These are phyloP conservation scores for Thymallus thymallus DNA, from an alignment of 2,113 vertebrate species.

Conservation along the genomic window DNA sequence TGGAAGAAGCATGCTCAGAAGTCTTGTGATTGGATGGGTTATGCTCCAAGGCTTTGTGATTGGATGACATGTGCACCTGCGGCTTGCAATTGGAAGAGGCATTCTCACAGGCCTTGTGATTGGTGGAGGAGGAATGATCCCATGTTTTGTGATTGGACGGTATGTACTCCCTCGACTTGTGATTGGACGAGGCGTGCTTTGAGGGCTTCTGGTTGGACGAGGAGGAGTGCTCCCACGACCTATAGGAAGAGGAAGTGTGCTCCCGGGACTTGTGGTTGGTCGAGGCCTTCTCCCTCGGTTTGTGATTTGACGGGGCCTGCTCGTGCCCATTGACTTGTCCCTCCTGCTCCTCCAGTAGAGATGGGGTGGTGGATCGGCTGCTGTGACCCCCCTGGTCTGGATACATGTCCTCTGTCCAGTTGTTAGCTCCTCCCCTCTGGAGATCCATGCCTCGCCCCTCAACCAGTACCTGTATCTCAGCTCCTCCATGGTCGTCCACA, in stretches of 20 bases:
- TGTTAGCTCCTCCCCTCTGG: slow-evolving; percentile 76
- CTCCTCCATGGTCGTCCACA: slow-evolving; percentile 84
- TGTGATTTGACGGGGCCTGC: slow-evolving; percentile 85
- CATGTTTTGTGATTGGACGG: slow-evolving; percentile 77
- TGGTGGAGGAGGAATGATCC: slow-evolving; percentile 71
- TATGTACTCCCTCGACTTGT: slow-evolving; percentile 73
- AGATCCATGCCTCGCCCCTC: slow-evolving; percentile 79
- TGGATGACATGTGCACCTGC: slow-evolving; percentile 78
- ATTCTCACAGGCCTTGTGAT: slow-evolving; percentile 73
- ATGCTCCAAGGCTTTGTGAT: slow-evolving; percentile 83
- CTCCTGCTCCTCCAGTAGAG: slow-evolving; percentile 81
- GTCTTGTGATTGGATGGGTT: slow-evolving; percentile 74
- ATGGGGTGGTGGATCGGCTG: slow-evolving; percentile 74
- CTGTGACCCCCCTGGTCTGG: slow-evolving; percentile 67
- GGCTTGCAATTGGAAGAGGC: slow-evolving; percentile 75
- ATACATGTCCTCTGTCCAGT: slow-evolving; percentile 84
- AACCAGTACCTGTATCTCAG: slow-evolving; percentile 93
- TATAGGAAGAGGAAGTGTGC: slow-evolving; percentile 58
- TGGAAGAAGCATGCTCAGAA: slow-evolving; percentile 75
- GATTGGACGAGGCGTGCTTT: slow-evolving; percentile 73
- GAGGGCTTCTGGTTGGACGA: slow-evolving; percentile 72
- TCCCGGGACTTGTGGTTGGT: slow-evolving; percentile 87
- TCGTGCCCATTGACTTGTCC: slow-evolving; percentile 82
- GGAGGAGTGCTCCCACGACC: slow-evolving; percentile 72
- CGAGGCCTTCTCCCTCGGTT: slow-evolving; percentile 74